These are phyloP conservation scores for Empidonax traillii DNA, from an alignment of 2,113 vertebrate genomes.

Conservation along the genomic window DNA sequence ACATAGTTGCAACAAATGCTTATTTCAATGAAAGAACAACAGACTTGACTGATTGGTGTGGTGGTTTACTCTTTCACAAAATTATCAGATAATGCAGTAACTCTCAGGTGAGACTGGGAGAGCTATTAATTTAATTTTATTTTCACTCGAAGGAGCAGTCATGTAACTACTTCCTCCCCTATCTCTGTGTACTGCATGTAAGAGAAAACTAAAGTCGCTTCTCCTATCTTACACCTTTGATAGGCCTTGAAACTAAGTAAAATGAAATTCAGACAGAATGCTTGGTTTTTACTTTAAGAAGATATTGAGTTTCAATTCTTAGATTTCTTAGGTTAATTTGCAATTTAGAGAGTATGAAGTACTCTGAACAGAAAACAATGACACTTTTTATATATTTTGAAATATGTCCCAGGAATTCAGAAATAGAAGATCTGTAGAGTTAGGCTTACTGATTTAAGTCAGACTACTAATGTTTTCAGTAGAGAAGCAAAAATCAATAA, in stretches of 20 bases:
- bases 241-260: background rate
- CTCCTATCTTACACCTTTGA: background rate
- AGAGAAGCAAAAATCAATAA: background rate
- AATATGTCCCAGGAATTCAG: background rate
- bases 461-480: background rate
- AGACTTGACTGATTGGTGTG: background rate
- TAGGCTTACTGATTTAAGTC: background rate
- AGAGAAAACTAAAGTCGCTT: background rate
- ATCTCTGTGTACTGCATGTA: background rate
- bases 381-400: background rate
- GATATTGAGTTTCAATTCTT: background rate
- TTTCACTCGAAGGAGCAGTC: background rate
- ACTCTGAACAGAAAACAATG: background rate
- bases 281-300: background rate
- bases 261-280: background rate
- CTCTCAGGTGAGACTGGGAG: background rate
- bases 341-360: background rate
- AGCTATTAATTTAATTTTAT: background rate
- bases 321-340: background rate
- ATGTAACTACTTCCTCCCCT: background rate
- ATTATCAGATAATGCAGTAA: background rate
- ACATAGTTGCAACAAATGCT: background rate
- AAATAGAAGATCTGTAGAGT: background rate
- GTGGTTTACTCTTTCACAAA: background rate
- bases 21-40: background rate